Conservation (phyloP, 2,888 invertebrate species). For the Phortica magna region DNA sequence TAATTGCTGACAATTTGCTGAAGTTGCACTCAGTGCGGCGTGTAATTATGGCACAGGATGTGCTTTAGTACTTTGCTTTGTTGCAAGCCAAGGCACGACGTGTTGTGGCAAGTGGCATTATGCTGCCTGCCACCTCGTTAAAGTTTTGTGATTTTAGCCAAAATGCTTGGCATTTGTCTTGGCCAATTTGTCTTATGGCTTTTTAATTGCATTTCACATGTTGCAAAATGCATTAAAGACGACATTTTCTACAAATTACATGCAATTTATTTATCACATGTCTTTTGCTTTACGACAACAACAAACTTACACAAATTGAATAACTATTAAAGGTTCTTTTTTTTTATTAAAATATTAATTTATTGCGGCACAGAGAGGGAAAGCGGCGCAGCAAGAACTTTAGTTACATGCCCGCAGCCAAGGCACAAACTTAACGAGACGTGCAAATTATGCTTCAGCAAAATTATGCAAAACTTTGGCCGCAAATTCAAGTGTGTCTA, state of each 20-base stretch:
- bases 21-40: conserved; percentile 66
- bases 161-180: conserved; percentile 68
- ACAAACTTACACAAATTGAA: no score
- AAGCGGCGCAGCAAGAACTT: not conserved
- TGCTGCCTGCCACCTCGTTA: conserved; percentile 50
- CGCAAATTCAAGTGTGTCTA: conserved; percentile 35
- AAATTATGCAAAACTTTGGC: conserved; percentile 58
- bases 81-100: not conserved
- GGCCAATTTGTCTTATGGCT: conserved; percentile 71
- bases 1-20: conserved; percentile 72
- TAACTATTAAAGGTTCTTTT: no score
- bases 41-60: conserved; percentile 69
- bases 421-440: conserved; percentile 34
- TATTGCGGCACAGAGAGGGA: not conserved
- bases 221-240: conserved; percentile 5
- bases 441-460: conserved; percentile 54
- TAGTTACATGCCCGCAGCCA: not conserved
- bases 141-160: conserved; percentile 58
- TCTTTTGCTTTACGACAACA: not conserved
- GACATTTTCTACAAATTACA: not conserved
- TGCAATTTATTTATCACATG: not conserved
- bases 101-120: not conserved
- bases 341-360: no score
- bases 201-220: conserved; percentile 66
- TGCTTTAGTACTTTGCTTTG: conserved; percentile 60